Evolutionary conservation across 2,797 vertebrate genomes (phyloP), one percentile per base, ranked within the genome.

Genomic region (Percopsis omiscomaycus): DNA sequence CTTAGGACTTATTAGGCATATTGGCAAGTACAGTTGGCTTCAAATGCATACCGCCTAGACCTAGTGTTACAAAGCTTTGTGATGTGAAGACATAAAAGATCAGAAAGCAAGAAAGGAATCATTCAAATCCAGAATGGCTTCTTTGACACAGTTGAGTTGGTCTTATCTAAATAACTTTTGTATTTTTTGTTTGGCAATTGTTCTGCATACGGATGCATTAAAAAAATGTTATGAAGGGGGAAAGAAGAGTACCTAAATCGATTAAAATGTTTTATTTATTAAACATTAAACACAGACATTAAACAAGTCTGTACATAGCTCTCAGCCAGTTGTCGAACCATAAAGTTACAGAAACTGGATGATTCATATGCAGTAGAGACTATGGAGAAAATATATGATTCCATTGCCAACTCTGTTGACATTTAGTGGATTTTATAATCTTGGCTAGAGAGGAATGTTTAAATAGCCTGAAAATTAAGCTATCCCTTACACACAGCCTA

Each of bases 321-420:
- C 65, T 60, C 69, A 55, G 67, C 56, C 73, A 67, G 60, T 57
- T 75, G 72, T 68, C 42, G 69, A 68, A 68, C 55, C 58, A 55
- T 79, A 75, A 78, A 22, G 22, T 74, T 75, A 72, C 66, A 75
- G 65, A 62, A 74, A 70, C 68, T 30, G 57, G 22, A 72, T 79
- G 62, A 72, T 79, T 69, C 52, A 59, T 75, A 71, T 69, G 68
- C 72, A 66, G 66, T 63, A 14, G 50, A 55, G 42, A 29, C 28
- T 55, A 55, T 50, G 47, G 66, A 54, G 62, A 29, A 61, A 55
- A 71, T 71, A 60, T 61, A 49, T 70, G 73, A 68, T 66, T 68
- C 61, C 60, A 61, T 37, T 28, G 61, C 49, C 57, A 65, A 70
- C 45, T 71, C 70, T 56, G 63, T 65, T 56, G 63, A 67, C 42